These are phyloP conservation scores for Eidolon dupreanum DNA, from an alignment of 2,797 vertebrate genomes.

Conservation along the genomic window DNA sequence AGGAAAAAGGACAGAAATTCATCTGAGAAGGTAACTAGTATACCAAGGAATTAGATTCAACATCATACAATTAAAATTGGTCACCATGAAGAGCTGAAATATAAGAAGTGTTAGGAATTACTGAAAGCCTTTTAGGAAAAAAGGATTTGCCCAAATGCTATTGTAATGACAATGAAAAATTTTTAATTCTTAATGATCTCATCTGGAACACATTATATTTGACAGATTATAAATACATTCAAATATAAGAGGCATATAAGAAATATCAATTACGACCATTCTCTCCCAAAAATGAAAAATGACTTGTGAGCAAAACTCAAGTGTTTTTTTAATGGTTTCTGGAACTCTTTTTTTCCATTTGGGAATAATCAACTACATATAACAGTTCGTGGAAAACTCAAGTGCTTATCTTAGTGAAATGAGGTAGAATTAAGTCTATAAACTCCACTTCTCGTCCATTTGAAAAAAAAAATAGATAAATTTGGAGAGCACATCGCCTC, in stretches of 20 bases:
- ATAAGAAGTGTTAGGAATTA: neutral
- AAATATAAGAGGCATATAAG: constrained; percentile 55
- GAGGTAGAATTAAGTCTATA: constrained; percentile 4
- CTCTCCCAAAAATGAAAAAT: constrained; percentile 66
- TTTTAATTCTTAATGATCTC: constrained; percentile 69
- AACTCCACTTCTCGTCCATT: constrained; percentile 60
- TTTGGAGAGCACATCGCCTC: constrained; percentile 65
- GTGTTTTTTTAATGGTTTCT: constrained; percentile 58
- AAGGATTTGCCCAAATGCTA: neutral
- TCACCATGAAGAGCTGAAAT: neutral
- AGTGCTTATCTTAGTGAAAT: neutral
- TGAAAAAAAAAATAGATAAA: constrained; percentile 64
- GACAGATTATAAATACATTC: constrained; percentile 53
- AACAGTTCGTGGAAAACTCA: neutral
- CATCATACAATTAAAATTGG: constrained; percentile 38
- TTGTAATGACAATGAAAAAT: constrained; percentile 50
- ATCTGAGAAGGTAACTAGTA: neutral
- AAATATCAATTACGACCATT: constrained; percentile 41
- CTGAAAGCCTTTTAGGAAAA: constrained; percentile 3
- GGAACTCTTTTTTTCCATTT: neutral
- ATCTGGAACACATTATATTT: constrained; percentile 59
- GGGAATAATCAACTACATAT: constrained; percentile 39
- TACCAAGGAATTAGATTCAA: neutral
- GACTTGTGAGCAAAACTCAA: constrained; percentile 53
- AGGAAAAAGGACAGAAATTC: neutral